Evolutionary conservation across 1,140 invertebrate species (phyloP).

Genomic region (Macrosteles quadrilineatus): DNA sequence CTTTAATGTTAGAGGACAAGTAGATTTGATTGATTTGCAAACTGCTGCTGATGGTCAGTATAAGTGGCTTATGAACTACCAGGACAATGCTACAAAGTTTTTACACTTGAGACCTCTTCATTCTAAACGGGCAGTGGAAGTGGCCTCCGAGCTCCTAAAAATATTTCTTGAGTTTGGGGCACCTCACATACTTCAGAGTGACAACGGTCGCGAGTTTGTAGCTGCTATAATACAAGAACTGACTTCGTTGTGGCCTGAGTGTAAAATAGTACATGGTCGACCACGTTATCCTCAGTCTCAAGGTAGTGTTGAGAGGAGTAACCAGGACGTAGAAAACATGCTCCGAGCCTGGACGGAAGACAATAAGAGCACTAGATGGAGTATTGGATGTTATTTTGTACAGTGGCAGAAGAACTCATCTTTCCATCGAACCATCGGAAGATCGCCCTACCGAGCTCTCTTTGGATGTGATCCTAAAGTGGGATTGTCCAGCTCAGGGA

Average conservation of each 20-base stretch:
- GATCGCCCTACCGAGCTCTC: slow-evolving; percentile 45
- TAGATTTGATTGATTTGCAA: too few species aligned
- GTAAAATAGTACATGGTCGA: slow-evolving; percentile 50
- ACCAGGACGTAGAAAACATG: slow-evolving; percentile 50
- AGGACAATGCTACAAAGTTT: slow-evolving; percentile 44
- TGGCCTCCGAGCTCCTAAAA: slow-evolving; percentile 40
- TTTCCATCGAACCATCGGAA: slow-evolving; percentile 31
- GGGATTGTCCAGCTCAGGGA: slow-evolving; percentile 23
- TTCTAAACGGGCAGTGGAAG: slow-evolving; percentile 41
- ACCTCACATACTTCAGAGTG: too few species aligned
- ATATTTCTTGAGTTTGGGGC: slow-evolving; percentile 44
- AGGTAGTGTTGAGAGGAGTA: slow-evolving; percentile 47
- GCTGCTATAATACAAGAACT: slow-evolving; percentile 41
- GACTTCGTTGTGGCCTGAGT: slow-evolving; percentile 42
- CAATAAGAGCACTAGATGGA: slow-evolving; percentile 45
- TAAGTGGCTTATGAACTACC: too few species aligned
- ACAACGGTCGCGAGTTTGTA: slow-evolving; percentile 31
- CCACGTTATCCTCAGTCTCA: slow-evolving; percentile 47
- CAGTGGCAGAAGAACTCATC: slow-evolving; percentile 45
- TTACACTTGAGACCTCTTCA: slow-evolving; percentile 38
- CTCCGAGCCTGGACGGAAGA: too few species aligned
- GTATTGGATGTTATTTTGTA: slow-evolving; percentile 43
- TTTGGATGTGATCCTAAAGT: slow-evolving; percentile 40
- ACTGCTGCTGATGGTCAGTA: too few species aligned
- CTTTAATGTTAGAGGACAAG: slow-evolving; percentile 1